These are phyloP conservation scores for Platorchestia sp. DNA, from an alignment of 1,140 invertebrate species.

Conservation along the genomic window DNA sequence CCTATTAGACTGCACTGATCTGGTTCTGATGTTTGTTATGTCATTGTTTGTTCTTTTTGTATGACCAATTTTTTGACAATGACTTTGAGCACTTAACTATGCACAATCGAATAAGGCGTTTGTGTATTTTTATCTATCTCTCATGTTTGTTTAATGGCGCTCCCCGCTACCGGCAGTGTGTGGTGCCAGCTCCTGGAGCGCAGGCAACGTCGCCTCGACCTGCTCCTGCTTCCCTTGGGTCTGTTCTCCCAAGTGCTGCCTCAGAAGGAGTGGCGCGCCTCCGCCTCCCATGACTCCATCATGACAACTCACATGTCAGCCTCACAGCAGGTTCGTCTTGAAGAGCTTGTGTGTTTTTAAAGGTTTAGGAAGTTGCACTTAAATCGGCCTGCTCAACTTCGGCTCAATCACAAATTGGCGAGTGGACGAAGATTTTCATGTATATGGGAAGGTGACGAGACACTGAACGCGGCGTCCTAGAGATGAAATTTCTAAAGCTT, in stretches of 20 bases:
- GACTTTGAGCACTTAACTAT: too few species aligned
- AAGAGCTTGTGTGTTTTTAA: neutral
- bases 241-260: constrained; percentile 61
- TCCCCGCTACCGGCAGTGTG: constrained; percentile 77
- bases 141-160: neutral
- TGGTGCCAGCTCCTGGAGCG: constrained; percentile 91
- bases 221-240: constrained; percentile 65
- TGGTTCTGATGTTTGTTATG: too few species aligned
- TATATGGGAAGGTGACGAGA: neutral
- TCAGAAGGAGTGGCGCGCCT: constrained; percentile 36
- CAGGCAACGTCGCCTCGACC: constrained; percentile 75
- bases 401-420: neutral
- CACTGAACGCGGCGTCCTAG: too few species aligned
- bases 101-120: too few species aligned
- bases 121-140: too few species aligned
- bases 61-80: too few species aligned
- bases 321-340: constrained; percentile 58
- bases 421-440: neutral
- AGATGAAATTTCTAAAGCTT: too few species aligned
- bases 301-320: constrained; percentile 41
- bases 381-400: neutral
- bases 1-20: too few species aligned
- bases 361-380: neutral
- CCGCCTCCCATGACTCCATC: constrained; percentile 41
- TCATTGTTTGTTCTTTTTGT: too few species aligned